These are phyloP conservation scores for Nothocercus nigrocapillus DNA, from an alignment of 2,113 vertebrate species.

Conservation along the genomic window DNA sequence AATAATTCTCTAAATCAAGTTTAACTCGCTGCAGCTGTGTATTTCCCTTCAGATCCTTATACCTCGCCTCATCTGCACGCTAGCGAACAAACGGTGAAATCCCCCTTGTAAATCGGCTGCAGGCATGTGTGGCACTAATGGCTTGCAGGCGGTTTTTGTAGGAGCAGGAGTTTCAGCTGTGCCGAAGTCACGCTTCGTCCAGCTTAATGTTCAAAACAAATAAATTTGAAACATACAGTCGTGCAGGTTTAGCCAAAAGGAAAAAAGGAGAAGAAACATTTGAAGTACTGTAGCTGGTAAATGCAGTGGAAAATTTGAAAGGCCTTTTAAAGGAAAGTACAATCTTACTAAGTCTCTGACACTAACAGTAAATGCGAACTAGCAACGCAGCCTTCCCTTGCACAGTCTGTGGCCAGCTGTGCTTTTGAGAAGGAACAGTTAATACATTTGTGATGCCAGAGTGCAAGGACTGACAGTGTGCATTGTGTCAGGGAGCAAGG, in stretches of 20 bases:
- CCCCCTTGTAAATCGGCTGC: not conserved
- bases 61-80: not conserved
- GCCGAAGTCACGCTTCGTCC: not conserved
- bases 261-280: too few species aligned
- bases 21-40: not conserved
- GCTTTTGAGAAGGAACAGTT: not conserved
- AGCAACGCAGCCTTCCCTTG: accelerated
- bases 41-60: not conserved
- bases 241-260: not conserved
- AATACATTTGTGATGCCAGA: accelerated
- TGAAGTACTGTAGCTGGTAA: not conserved
- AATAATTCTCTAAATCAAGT: not conserved
- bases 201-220: not conserved
- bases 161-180: not conserved
- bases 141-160: not conserved
- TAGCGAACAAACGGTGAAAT: not conserved
- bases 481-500: not conserved
- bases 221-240: not conserved
- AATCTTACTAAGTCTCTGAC: too few species aligned
- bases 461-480: accelerated
- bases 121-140: not conserved
- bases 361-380: not conserved
- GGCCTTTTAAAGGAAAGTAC: not conserved
- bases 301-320: not conserved
- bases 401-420: accelerated